A percentile compares a stretch with the other conserved stretches of the same genome.
These are phyloP conservation scores for Mimachlamys varia DNA, from an alignment of 2,888 invertebrate genomes.

Conservation along the genomic window DNA sequence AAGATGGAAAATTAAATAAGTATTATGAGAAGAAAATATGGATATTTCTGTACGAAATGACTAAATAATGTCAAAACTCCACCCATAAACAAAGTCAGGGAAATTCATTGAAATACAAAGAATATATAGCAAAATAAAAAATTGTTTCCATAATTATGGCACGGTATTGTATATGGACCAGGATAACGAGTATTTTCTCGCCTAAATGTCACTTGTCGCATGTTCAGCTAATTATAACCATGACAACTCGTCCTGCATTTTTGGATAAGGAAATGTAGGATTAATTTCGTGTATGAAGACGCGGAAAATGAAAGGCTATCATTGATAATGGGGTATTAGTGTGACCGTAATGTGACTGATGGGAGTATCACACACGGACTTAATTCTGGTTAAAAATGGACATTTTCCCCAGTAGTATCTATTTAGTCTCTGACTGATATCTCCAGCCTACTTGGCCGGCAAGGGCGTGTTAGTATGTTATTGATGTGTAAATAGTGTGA, in stretches of 20 bases:
- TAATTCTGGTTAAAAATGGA: neutral
- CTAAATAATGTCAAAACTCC: no score
- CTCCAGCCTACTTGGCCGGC: neutral
- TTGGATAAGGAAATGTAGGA: neutral
- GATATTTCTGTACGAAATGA: no score
- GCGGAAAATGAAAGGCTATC: neutral
- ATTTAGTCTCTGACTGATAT: neutral
- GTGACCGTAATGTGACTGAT: neutral
- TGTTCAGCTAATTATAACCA: neutral
- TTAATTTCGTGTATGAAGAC: neutral
- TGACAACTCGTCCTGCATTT: neutral
- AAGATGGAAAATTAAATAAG: no score
- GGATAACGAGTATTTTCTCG: neutral
- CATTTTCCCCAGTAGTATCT: no score
- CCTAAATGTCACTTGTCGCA: neutral
- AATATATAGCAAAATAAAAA: no score
- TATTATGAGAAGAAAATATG: no score
- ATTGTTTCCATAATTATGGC: no score
- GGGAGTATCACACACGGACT: no score
- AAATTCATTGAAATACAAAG: no score
- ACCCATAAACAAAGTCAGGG: no score
- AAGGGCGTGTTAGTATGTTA: neutral
- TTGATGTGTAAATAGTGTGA: slow-evolving; percentile 11
- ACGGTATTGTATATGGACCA: neutral
- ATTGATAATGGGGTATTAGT: neutral